A percentile compares a stretch with the other conserved stretches of the same genome.
These are phyloP conservation scores for Anniella stebbinsi DNA, from an alignment of 2,797 vertebrate species.

Conservation along the genomic window DNA sequence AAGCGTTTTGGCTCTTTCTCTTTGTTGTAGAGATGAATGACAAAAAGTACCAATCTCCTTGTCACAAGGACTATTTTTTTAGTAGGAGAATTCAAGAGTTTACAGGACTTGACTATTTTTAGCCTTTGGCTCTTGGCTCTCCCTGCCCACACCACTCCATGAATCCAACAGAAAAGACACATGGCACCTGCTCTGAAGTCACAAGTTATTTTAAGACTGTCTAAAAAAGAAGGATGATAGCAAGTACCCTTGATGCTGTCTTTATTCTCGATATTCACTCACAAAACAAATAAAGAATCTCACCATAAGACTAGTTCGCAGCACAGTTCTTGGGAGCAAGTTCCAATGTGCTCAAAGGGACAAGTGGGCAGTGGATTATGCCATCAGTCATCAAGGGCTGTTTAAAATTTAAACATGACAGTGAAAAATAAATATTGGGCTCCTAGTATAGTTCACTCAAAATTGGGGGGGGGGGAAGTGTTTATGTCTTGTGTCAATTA, in stretches of 20 bases:
- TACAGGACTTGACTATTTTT: conserved; percentile 75
- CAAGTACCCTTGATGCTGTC: conserved; percentile 76
- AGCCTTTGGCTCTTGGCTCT: conserved; percentile 75
- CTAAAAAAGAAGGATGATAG: conserved; percentile 87
- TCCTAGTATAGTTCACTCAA: conserved; percentile 33
- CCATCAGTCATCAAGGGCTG: conserved; percentile 2
- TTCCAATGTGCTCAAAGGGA: neutral
- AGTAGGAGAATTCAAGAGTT: conserved; percentile 49
- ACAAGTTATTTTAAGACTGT: conserved; percentile 90
- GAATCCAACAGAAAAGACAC: conserved; percentile 82
- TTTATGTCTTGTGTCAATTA: neutral
- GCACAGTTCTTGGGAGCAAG: neutral
- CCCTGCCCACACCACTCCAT: conserved; percentile 40
- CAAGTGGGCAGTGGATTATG: neutral
- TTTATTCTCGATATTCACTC: conserved; percentile 63
- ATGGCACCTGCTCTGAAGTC: conserved; percentile 91
- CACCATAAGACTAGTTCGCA: neutral
- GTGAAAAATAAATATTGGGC: conserved; percentile 9
- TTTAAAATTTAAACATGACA: conserved; percentile 42
- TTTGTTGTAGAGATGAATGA: conserved; percentile 3
- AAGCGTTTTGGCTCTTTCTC: neutral
- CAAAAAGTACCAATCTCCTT: conserved; percentile 36
- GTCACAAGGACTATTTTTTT: conserved; percentile 34
- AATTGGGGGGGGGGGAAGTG: neutral
- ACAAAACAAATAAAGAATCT: conserved; percentile 19